These are phyloP conservation scores for Bucorvus abyssinicus DNA, from an alignment of 2,797 vertebrate species.

Conservation along the genomic window DNA sequence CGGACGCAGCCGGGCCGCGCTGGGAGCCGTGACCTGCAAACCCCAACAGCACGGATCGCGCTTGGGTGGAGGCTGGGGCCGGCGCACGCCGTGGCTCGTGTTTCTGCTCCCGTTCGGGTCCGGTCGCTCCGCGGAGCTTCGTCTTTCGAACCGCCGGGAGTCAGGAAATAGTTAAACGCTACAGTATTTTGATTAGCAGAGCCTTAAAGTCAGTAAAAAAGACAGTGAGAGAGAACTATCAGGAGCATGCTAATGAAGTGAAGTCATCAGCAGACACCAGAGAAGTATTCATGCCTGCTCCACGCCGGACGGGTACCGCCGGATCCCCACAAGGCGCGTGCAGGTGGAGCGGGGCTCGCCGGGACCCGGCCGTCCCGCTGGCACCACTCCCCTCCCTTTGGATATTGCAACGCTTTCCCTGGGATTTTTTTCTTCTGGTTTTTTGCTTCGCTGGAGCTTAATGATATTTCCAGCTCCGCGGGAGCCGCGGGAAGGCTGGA, in stretches of 20 bases:
- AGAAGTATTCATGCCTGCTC: constrained; percentile 56
- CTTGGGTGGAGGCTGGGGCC: neutral
- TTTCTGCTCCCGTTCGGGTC: neutral
- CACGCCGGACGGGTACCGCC: constrained; percentile 13
- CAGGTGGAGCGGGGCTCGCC: constrained; percentile 57
- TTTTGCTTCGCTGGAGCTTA: constrained; percentile 16
- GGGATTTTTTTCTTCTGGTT: neutral
- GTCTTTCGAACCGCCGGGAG: neutral
- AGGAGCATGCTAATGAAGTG: constrained; percentile 73
- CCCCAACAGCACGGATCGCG: neutral
- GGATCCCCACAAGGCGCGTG: neutral
- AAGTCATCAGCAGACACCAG: constrained; percentile 71
- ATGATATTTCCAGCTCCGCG: constrained; percentile 40
- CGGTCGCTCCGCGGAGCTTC: neutral
- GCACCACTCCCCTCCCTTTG: constrained; percentile 5
- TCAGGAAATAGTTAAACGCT: constrained; percentile 67
- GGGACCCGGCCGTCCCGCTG: neutral
- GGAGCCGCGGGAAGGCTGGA: constrained; percentile 40
- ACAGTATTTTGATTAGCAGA: constrained; percentile 71
- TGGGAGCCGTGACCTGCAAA: neutral
- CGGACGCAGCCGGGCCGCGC: neutral
- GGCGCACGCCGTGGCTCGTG: fast-evolving
- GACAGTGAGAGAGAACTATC: constrained; percentile 67
- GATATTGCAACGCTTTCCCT: constrained; percentile 22
- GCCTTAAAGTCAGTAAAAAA: constrained; percentile 67